Base-by-base conservation (phyloP, 2,797 vertebrate genomes). In the Crypturellus tataupa region DNA sequence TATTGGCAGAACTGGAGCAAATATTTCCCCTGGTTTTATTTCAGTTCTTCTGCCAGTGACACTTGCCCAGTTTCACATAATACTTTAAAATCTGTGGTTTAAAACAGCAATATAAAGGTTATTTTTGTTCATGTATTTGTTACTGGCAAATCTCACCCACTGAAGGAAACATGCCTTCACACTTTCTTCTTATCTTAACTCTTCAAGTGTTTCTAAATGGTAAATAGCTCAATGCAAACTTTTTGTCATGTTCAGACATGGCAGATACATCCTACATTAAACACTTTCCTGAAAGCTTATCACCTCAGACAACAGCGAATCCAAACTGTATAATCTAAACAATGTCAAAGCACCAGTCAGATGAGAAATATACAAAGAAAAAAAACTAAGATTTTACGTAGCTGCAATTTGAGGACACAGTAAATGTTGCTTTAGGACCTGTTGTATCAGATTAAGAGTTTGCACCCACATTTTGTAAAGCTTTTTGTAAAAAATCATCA, bases 311-410 rank as follows among this genome's bases (percentile, higher is more conserved):
- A 62, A 59, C 6, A 29, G 29, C 46, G 89, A 6, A 71, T 89
- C 58, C 80, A 76, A 59, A 40, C 35, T 65, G 24, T 73, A 29
- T 68, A 89, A 80, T 4, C 12, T 53, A 68, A 90, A 60, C 8
- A 92, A 65, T 2, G 1, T 60, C 71, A 76, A 69, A 68, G 19
- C 13, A 25, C 29, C 40, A 90, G 60, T 82, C 65, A 93, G 78
- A 73, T 77, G n/a, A 87, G 71, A 96, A 95, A 75, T 71, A 80
- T 46, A 72, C 49, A 65, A 64, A 75, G 46, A 64, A 72, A 90
- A 65, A 87, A 49, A 0, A 0, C 4, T 12, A 24, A 44, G 42
- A 20, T 88, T 95, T 91, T 81, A 93, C 80, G 80, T 35, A 84
- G n/a, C 19, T 77, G 37, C 76, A 77, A 8, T 19, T n/a, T 53